These are phyloP conservation scores for Pammene fasciana DNA, from an alignment of 2,888 invertebrate species.

Conservation along the genomic window DNA sequence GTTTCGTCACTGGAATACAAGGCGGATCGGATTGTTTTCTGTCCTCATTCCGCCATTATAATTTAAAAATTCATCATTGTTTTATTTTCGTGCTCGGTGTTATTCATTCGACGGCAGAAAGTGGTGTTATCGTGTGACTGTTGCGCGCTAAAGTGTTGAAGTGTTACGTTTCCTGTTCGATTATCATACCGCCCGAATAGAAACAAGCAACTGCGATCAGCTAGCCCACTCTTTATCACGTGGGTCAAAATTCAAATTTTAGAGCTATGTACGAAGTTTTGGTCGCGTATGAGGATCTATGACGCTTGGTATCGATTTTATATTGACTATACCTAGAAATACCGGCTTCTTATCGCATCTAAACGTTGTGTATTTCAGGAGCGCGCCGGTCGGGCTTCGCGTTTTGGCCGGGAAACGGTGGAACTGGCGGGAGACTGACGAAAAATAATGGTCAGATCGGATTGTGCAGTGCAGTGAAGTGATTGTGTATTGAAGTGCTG, in stretches of 20 bases:
- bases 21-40: slow-evolving; percentile 70
- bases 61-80: slow-evolving; percentile 62
- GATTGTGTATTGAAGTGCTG: slow-evolving; percentile 62
- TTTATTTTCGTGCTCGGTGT: slow-evolving; percentile 52
- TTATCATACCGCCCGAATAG: slow-evolving; percentile 60
- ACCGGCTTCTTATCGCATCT: slow-evolving; percentile 69
- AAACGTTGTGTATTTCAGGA: slow-evolving; percentile 76
- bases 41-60: slow-evolving; percentile 79
- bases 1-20: slow-evolving; percentile 74
- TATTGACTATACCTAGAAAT: slow-evolving; percentile 57
- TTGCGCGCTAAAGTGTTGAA: slow-evolving; percentile 59
- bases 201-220: slow-evolving; percentile 78
- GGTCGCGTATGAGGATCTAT: slow-evolving; percentile 48
- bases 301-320: slow-evolving; percentile 46
- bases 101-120: slow-evolving; percentile 19
- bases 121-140: slow-evolving; percentile 28
- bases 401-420: slow-evolving; percentile 59
- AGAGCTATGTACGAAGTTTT: slow-evolving; percentile 53
- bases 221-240: slow-evolving; percentile 81
- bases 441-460: slow-evolving; percentile 54
- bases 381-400: slow-evolving; percentile 66
- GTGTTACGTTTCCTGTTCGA: slow-evolving; percentile 80
- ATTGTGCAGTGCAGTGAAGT: slow-evolving; percentile 60
- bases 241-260: slow-evolving; percentile 79
- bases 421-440: slow-evolving; percentile 74